Base-by-base conservation (phyloP, 2,888 invertebrate genomes). In the Hoplodrina ambigua region DNA sequence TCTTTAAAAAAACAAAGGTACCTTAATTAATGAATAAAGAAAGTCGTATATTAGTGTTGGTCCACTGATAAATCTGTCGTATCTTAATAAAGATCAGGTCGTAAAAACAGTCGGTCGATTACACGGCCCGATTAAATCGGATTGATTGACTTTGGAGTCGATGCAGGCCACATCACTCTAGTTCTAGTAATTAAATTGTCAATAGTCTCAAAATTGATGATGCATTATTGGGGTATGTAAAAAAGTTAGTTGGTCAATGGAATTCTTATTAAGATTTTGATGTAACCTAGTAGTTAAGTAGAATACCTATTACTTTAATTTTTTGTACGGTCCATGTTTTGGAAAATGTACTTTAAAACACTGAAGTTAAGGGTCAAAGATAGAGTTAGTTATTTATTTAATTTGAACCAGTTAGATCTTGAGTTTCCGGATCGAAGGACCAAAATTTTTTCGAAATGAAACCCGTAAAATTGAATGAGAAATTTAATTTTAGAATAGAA, bases 111-210 rank as follows among this genome's bases (percentile, higher is more conserved):
- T 57, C 50, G 52, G 33, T 19, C 78, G 63, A 81, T 78, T 78
- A 78, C 67, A 78, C 73, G 60, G 50, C 30, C 65, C 67, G 65
- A 62, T 78, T 68, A 53, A 54, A 54, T 64, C 50, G 56, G 54
- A 78, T 72, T 78, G 79, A 78, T 81, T 33, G 78, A 55, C 53
- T 77, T 56, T 8, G 11, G 15, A 10, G 49, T 15, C 55, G 55
- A 44, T 63, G 82, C 78, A 57, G 46, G 50, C 60, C 63, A 60
- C 78, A 64, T 72, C 78, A 81, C 57, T 44, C 71, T 53, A 70
- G 44, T 63, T 72, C n/a, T 60, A 58, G n/a, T 78, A 78, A 81
- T 78, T 81, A 78, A 72, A 78, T 64, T 78, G 78, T 81, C 78
- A 81, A 78, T 81, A 41, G 33, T 58, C 49, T 71, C 50, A 52